Conservation (phyloP, 1,140 invertebrate species). For the Pachyrhynchus sulphureomaculatus region DNA sequence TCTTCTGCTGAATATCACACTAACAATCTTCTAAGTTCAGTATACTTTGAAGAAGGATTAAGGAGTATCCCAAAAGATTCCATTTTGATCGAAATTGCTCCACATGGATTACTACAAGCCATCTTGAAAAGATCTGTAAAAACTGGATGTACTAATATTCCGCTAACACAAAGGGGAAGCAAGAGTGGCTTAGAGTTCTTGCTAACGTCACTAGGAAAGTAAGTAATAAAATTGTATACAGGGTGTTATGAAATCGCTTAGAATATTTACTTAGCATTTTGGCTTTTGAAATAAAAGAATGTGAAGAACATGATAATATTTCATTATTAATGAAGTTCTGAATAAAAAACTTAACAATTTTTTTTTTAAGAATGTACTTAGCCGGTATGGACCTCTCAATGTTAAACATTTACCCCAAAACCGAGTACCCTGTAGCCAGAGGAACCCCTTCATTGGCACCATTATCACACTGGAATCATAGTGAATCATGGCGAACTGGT, state of each 20-base stretch:
- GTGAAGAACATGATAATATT: too few species aligned
- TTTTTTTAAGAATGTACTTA: conserved; percentile 46
- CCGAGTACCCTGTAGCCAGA: conserved; percentile 76
- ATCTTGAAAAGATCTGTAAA: conserved; percentile 66
- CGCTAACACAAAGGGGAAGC: conserved; percentile 76
- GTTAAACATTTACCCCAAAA: conserved; percentile 60
- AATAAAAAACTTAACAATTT: too few species aligned
- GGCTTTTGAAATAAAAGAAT: too few species aligned
- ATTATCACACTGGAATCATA: conserved; percentile 88
- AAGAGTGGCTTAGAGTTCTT: conserved; percentile 72
- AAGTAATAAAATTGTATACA: too few species aligned
- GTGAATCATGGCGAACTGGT: conserved; percentile 63
- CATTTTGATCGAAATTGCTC: conserved; percentile 78
- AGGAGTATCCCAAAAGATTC: conserved; percentile 76
- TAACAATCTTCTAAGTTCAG: conserved; percentile 83
- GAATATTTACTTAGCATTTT: too few species aligned
- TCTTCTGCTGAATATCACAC: conserved; percentile 92
- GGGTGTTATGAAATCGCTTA: too few species aligned
- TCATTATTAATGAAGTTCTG: too few species aligned
- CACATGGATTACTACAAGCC: conserved; percentile 76
- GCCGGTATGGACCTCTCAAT: conserved; percentile 48
- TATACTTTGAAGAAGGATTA: conserved; percentile 83
- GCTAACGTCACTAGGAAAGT: conserved; percentile 71
- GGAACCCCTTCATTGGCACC: conserved; percentile 77
- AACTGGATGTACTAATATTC: conserved; percentile 66